Evolutionary conservation across 2,888 invertebrate species (phyloP), one percentile per base, ranked within the genome.

Genomic region (Stenchaetothrips biformis): DNA sequence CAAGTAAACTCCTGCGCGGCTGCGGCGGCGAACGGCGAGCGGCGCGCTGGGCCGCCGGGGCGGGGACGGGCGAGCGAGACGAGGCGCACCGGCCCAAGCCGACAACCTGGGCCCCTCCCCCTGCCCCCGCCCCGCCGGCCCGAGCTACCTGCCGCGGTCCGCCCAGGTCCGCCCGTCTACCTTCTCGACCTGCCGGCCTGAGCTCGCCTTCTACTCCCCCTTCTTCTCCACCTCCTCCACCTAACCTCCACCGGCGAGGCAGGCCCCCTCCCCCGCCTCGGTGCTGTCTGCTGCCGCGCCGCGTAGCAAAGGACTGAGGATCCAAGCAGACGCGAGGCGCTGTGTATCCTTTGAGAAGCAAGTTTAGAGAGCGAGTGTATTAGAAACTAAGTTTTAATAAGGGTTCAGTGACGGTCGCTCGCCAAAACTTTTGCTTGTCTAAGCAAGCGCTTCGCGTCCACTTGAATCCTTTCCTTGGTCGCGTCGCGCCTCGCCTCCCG

Each of bases 51-150:
- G 53, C 53, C 25, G 67, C 25, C 67, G 21, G 67, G 25, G 7
- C 67, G 25, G 7, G 8, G 8, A 4, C 11, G 21, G 25, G 67
- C 67, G 25, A 11, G 25, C 67, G 67, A 11, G 67, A 7, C 67
- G 67, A 6, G 67, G 67, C 67, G 67, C 67, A 74, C 67, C 67
- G 67, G 67, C 67, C 67, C 67, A 74, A 74, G 67, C 67, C 67
- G 67, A 74, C 67, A 67, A 67, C 67, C 67, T 74, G 67, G 67
- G 67, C 21, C 67, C 67, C 67, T n/a, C 67, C 25, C 25, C 67
- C 67, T 74, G 25, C 9, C 9, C 25, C 67, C 67, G 67, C 67
- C 67, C 25, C 67, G 2, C 67, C 25, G 21, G 21, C 4, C 67
- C 7, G 21, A n/a, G 7, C 21, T n/a, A n/a, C 67, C 67, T 25